Evolutionary conservation across 2,113 vertebrate genomes (phyloP), one percentile per base, ranked within the genome.

Genomic region (Cheilinus undulatus): DNA sequence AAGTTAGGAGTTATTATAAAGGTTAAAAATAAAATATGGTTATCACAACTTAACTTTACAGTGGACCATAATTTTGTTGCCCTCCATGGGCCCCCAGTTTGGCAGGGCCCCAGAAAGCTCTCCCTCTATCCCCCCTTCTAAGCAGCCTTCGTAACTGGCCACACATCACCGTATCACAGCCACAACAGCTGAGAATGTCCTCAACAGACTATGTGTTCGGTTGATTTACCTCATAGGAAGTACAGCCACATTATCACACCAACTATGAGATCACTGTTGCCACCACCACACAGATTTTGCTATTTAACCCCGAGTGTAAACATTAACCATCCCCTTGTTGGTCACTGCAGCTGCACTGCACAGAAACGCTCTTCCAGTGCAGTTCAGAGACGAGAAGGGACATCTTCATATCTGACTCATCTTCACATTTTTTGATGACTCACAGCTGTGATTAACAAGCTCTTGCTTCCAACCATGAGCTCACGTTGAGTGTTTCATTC

Each of bases 401-500:
- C 53, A 73, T 49, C 51, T 73, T 20, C 12, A 13, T 27, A 48
- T 67, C 54, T 76, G 78, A 82, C 64, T 80, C 85, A 69, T 87
- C 73, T 49, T 85, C 70, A 68, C 28, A 72, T 86, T 62, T 78
- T 49, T 58, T 45, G 67, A 76, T 87, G 84, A 87, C 9, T 86
- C 88, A 86, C 63, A 50, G 56, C 5, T 58, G 26, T 69, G 68
- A 83, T 62, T 61, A 68, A 73, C 43, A 28, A 6, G 43, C 49
- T 52, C 42, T 63, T 17, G 28, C 46, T 69, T 84, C 82, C 82
- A 83, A 63, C 65, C 63, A 51, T 82, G 79, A 87, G 66, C 75
- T 78, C 77, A 76, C 56, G 12, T 58, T 20, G 69, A 53, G 7
- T 40, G 49, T 56, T 67, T 66, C 65, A 69, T 60, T 75, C 40